Evolutionary conservation across 2,797 vertebrate species (phyloP), one percentile per base, ranked within the genome.

Genomic region (Malurus splendens): DNA sequence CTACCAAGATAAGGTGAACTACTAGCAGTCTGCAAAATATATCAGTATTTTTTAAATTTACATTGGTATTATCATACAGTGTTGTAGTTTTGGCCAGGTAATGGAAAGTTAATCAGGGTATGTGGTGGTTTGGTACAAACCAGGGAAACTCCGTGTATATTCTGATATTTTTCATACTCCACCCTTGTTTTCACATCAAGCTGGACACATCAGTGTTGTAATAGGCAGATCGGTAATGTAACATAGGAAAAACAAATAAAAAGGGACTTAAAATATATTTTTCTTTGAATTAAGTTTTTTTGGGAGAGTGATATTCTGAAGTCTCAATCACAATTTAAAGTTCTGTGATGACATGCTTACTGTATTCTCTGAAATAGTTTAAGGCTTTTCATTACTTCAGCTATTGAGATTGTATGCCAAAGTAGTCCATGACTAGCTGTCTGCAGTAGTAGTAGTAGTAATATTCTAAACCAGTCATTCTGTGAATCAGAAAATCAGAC

Each of bases 11-110:
- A 52, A 48, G 2, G 17, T 50, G 32, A 90, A 10, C 12, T 32
- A 17, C 18, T 50, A 64, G 38, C 47, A 32, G 28, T 18, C 19
- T 77, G 38, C n/a, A 57, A 41, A 90, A 9, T 23, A 19, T 55
- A n/a, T 65, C 23, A 27, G 0, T 52, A 7, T 19, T 33, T 45
- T 52, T 62, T 30, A 36, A 27, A 20, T 88, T 78, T 59, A 12
- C 39, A 14, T 7, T 2, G 10, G 5, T 1, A 0, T 48, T 75
- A 8, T 66, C 7, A 15, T 50, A 18, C 3, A 24, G 12, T 52
- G 17, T 28, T 79, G 20, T 33, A 73, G 24, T 52, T 80, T 82
- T 66, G 54, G 7, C 19, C 42, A 74, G 60, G 38, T 22, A 60
- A 7, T 18, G 50, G 56, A 7, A 68, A 66, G 24, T 71, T 67